phyloP scores from a whole-genome alignment of 1,140 invertebrate species.

The Parasteatoda tepidariorum region DNA sequence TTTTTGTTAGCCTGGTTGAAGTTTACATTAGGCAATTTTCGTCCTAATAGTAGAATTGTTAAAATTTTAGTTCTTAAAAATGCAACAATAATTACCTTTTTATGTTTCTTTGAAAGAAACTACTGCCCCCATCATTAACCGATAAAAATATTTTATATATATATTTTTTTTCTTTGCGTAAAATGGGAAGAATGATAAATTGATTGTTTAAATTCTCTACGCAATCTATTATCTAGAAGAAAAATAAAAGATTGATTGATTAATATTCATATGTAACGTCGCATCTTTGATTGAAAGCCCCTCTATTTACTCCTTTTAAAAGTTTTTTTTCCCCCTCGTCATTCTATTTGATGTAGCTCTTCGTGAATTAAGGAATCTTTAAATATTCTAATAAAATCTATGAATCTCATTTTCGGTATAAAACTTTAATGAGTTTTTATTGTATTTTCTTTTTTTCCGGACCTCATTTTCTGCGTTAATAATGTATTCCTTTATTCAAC shows the following conservation, averaged over 20 bases:
- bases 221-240: background rate
- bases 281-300: background rate
- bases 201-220: background rate
- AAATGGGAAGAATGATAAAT: too few species aligned
- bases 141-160: too few species aligned
- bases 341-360: background rate
- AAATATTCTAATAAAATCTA: constrained; percentile 33
- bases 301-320: background rate
- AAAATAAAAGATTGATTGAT: background rate
- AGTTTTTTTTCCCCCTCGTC: background rate
- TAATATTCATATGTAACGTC: background rate
- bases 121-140: too few species aligned
- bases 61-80: too few species aligned
- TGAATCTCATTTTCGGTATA: constrained; percentile 13
- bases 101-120: too few species aligned
- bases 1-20: too few species aligned
- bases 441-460: background rate
- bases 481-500: background rate
- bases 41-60: too few species aligned
- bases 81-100: too few species aligned
- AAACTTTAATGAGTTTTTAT: background rate
- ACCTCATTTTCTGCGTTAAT: constrained; percentile 23
- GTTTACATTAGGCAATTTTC: too few species aligned
- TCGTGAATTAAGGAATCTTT: background rate
- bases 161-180: too few species aligned